Evolutionary conservation across 2,888 invertebrate genomes (phyloP), one percentile per base, ranked within the genome.

Genomic region (Lithophane semibrunnea): DNA sequence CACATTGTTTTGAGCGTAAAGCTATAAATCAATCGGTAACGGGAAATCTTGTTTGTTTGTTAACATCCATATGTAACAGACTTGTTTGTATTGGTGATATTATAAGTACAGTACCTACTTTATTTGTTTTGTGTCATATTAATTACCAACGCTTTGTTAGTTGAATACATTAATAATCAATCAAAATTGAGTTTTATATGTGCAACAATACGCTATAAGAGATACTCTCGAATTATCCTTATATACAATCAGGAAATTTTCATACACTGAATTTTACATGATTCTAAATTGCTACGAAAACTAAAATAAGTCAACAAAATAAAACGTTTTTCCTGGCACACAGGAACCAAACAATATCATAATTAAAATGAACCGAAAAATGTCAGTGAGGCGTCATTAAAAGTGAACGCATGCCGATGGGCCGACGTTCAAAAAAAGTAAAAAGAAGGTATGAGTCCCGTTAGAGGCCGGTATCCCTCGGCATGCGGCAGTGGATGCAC

Each of bases 341-440:
- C 64, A 64, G 24, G 47, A 68, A 60, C 42, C 24, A 66, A 63
- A n/a, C 29, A 66, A 58, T 61, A 65, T 69, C 8, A 63, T 63
- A 68, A 42, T 68, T 74, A 66, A 61, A 78, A 75, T 63, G n/a
- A 54, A 74, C 24, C 58, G 18, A 77, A 70, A 83, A 82, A 77
- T 74, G 65, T 67, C 75, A 88, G 88, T 82, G 76, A 89, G 84
- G 86, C 90, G 88, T 94, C 92, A 94, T 93, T 94, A 96, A 96
- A 96, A 96, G 95, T 95, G 95, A 96, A 95, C 92, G 96, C 94
- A 94, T 92, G 91, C 92, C 91, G 92, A 90, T 88, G 91, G 86
- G 86, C 90, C 89, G 92, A 92, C 91, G 86, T 91, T 88, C 91
- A 93, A 94, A 94, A 83, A 96, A 95, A 94, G 92, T 92, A 92